A percentile compares a stretch with the other conserved stretches of the same genome.
Evolutionary conservation across 2,888 invertebrate species (phyloP).

Genomic region (Nineta flava): DNA sequence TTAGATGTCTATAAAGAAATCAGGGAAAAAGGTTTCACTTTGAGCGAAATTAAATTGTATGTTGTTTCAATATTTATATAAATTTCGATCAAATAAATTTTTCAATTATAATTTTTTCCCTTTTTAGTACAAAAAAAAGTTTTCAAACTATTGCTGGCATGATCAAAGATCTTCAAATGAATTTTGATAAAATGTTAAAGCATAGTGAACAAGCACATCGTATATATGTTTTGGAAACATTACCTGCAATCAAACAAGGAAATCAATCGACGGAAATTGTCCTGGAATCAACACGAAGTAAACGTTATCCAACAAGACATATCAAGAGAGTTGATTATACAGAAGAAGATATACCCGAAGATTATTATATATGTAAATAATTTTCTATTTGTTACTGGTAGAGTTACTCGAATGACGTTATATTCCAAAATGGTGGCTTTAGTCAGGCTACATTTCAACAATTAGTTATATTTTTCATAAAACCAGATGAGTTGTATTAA

Average conservation of each 20-base stretch:
- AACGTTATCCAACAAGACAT: background rate
- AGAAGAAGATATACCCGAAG: background rate
- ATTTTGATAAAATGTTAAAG: background rate
- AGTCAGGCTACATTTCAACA: no score
- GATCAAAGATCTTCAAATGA: background rate
- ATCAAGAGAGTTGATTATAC: background rate
- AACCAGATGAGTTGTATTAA: no score
- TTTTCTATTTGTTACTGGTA: no score
- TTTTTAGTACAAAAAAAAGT: background rate
- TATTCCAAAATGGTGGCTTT: no score
- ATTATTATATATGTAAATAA: conserved; percentile 1
- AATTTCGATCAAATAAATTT: background rate
- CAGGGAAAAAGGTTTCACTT: background rate
- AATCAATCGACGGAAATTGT: no score
- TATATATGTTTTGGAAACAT: background rate
- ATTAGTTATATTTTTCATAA: no score
- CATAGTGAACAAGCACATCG: background rate
- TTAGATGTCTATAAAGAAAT: background rate
- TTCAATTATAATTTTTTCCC: background rate
- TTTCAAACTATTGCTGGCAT: background rate
- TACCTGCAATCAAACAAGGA: background rate
- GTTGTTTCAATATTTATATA: background rate
- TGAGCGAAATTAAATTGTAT: background rate
- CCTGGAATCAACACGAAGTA: background rate
- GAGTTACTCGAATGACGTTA: no score